phyloP scores from a whole-genome alignment of 1,140 invertebrate genomes.

The Drosophila lini region DNA sequence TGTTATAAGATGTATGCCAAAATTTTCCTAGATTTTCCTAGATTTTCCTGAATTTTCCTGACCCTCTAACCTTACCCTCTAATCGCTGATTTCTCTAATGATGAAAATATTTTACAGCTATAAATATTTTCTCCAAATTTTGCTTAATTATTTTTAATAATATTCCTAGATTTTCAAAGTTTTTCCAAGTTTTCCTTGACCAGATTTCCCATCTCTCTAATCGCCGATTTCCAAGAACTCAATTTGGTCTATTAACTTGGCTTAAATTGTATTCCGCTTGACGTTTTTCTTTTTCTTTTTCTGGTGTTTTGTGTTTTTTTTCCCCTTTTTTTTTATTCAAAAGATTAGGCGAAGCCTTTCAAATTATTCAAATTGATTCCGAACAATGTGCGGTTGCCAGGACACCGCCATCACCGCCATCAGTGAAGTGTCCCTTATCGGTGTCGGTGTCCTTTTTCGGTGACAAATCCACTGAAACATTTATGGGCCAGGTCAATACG shows the following conservation, averaged over 20 bases:
- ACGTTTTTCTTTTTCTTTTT: not conserved
- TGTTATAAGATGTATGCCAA: too few relatives aligned
- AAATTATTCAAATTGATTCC: constrained; percentile 45
- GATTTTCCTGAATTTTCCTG: too few relatives aligned
- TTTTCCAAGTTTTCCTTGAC: not conserved
- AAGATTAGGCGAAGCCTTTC: constrained; percentile 15
- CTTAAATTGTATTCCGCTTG: not conserved
- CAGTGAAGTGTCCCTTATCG: not conserved
- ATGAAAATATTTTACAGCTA: not conserved
- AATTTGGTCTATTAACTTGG: not conserved
- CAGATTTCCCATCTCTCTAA: not conserved
- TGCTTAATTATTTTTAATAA: too few relatives aligned
- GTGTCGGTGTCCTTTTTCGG: constrained; percentile 14
- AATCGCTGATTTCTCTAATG: too few relatives aligned
- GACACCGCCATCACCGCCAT: not conserved
- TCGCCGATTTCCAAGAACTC: not conserved
- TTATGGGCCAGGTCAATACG: constrained; percentile 30
- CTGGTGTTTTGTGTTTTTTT: not conserved
- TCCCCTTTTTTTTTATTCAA: not conserved
- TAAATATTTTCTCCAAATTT: not conserved
- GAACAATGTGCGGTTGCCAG: constrained; percentile 28
- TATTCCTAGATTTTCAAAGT: too few relatives aligned
- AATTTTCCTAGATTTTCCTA: too few relatives aligned
- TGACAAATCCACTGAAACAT: constrained; percentile 44
- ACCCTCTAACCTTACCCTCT: too few relatives aligned